These are phyloP conservation scores for Siniperca scherzeri DNA, from an alignment of 2,797 vertebrate genomes.

Conservation along the genomic window DNA sequence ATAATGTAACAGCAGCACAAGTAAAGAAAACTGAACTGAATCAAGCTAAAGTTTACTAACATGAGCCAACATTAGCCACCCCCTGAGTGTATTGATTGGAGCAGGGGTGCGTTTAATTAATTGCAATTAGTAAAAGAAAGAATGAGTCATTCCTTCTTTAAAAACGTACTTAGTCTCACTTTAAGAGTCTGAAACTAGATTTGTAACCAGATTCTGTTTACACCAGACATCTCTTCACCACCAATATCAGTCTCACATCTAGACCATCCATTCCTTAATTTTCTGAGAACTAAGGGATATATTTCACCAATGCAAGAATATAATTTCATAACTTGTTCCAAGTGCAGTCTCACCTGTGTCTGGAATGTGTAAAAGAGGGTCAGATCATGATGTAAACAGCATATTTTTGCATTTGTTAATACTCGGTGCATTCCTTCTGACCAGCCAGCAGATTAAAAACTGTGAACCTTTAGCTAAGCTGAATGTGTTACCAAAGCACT, in stretches of 20 bases:
- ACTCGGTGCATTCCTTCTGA: neutral
- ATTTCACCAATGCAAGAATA: neutral
- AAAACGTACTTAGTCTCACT: neutral
- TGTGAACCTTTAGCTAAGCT: constrained; percentile 16
- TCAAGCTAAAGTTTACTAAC: neutral
- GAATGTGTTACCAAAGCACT: constrained; percentile 12
- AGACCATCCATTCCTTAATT: neutral
- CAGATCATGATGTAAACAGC: neutral
- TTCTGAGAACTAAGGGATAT: neutral
- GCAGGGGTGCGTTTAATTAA: neutral
- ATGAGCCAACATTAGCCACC: neutral
- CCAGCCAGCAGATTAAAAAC: neutral
- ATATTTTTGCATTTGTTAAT: neutral
- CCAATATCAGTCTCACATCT: neutral
- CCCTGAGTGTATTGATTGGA: neutral
- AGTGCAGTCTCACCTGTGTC: neutral
- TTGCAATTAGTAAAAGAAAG: neutral
- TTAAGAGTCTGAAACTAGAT: neutral
- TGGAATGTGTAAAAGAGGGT: constrained; percentile 1
- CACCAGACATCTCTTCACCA: neutral
- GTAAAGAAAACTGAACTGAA: neutral
- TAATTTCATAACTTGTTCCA: neutral
- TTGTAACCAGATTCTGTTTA: neutral
- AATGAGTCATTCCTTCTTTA: neutral
- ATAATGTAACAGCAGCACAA: neutral